A percentile compares a stretch with the other conserved stretches of the same genome.
phyloP scores from a whole-genome alignment of 2,113 vertebrate species.

The Equus quagga region DNA sequence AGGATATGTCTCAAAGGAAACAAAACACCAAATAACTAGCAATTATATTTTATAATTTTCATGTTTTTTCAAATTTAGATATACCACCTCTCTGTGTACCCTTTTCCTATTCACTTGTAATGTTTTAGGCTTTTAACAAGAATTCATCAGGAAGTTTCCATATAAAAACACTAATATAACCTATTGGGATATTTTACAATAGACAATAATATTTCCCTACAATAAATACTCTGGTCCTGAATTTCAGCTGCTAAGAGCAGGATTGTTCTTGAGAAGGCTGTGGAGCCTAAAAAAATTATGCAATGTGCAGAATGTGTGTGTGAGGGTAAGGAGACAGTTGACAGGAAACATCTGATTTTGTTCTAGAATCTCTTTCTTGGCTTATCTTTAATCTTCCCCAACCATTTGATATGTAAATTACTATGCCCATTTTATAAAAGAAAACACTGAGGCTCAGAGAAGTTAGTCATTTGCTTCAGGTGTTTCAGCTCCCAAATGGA shows the following conservation, averaged over 20 bases:
- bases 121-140: neutral
- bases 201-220: neutral
- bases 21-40: neutral
- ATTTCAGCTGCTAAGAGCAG: neutral
- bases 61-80: neutral
- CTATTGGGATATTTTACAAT: neutral
- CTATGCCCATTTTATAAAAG: neutral
- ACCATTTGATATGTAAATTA: neutral
- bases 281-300: neutral
- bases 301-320: accelerated
- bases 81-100: neutral
- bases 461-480: neutral
- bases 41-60: neutral
- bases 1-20: neutral
- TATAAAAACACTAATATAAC: neutral
- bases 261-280: neutral
- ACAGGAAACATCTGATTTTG: neutral
- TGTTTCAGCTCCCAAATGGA: neutral
- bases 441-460: neutral
- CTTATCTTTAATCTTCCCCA: neutral
- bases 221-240: neutral
- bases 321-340: neutral
- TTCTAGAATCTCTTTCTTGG: neutral
- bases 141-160: neutral
- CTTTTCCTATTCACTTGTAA: neutral